Percentiles rank a stretch among this genome's conserved stretches.
These are phyloP conservation scores for Molorchus minor DNA, from an alignment of 2,888 invertebrate genomes.

Conservation along the genomic window DNA sequence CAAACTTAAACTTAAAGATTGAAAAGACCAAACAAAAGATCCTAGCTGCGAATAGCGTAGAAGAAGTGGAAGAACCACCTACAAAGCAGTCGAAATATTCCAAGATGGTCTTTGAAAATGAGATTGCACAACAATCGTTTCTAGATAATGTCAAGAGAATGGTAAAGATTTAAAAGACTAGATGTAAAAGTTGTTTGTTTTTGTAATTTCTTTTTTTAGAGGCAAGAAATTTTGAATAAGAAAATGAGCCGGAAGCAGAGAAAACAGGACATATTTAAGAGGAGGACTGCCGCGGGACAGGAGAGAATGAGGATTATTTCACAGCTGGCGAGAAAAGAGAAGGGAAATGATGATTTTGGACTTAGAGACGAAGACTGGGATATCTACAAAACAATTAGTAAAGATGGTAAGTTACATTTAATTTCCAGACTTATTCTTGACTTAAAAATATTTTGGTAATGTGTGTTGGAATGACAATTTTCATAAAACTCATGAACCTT, in stretches of 20 bases:
- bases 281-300: constrained; percentile 91
- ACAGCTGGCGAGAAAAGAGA: constrained; percentile 82
- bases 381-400: constrained; percentile 89
- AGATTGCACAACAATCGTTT: constrained; percentile 62
- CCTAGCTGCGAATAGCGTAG: constrained; percentile 68
- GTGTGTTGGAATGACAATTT: no score
- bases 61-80: constrained; percentile 64
- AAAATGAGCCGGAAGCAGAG: constrained; percentile 80
- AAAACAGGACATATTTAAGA: constrained; percentile 86
- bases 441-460: no score
- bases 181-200: neutral
- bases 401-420: constrained; percentile 61
- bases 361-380: constrained; percentile 96
- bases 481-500: no score
- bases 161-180: constrained; percentile 66
- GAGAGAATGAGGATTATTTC: constrained; percentile 95
- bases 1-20: constrained; percentile 74
- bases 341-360: constrained; percentile 90
- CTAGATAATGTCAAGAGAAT: constrained; percentile 69
- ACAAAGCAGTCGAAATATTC: constrained; percentile 62
- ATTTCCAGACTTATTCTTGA: no score
- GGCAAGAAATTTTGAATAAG: constrained; percentile 77
- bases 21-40: constrained; percentile 83
- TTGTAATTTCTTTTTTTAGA: constrained; percentile 54
- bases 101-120: constrained; percentile 60